Conservation (phyloP, 2,113 vertebrate genomes). For the Blennius ocellaris region DNA sequence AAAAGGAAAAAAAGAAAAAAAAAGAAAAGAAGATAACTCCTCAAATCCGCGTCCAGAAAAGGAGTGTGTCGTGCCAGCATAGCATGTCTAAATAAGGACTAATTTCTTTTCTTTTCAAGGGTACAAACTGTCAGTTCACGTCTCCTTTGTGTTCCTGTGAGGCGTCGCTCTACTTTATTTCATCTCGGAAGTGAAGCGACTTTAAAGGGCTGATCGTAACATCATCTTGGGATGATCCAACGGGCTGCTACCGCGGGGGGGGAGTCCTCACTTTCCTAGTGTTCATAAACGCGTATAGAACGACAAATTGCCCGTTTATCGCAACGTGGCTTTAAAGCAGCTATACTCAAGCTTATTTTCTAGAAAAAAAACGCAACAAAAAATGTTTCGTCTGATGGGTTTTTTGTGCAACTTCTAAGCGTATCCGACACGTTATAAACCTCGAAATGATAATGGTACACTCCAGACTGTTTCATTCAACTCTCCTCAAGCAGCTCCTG, state of each 20-base stretch:
- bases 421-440: fast-evolving
- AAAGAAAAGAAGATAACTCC: neutral
- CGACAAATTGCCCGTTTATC: too few species aligned
- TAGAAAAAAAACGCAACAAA: fast-evolving
- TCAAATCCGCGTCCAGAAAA: conserved; percentile 33
- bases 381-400: neutral
- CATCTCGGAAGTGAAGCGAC: conserved; percentile 71
- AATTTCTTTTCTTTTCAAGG: neutral
- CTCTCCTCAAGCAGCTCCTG: conserved; percentile 32
- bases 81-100: conserved; percentile 14
- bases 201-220: conserved; percentile 77
- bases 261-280: neutral
- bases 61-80: conserved; percentile 22
- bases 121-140: conserved; percentile 19
- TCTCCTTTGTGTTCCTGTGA: neutral
- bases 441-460: conserved; percentile 55
- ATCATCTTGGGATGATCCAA: conserved; percentile 68
- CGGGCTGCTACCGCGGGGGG: neutral
- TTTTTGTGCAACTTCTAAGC: fast-evolving
- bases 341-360: too few species aligned
- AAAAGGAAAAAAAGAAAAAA: conserved; percentile 13
- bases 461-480: conserved; percentile 77
- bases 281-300: too few species aligned
- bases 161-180: conserved; percentile 57
- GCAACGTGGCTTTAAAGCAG: too few species aligned